A percentile compares a stretch with the other conserved stretches of the same genome.
These are phyloP conservation scores for Cyanistes caeruleus DNA, from an alignment of 2,113 vertebrate genomes.

Conservation along the genomic window DNA sequence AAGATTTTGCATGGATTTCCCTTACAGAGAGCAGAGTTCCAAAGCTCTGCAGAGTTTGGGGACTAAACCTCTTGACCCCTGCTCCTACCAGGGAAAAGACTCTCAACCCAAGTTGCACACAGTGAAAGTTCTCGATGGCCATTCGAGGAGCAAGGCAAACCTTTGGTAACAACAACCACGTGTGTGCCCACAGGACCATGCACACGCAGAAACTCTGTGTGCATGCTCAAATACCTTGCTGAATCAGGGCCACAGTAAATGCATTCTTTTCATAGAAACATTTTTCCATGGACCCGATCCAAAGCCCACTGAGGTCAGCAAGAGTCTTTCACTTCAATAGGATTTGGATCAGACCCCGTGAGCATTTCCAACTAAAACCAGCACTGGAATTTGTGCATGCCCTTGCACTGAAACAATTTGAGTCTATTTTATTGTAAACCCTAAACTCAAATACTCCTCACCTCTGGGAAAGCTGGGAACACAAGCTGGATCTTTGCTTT, in stretches of 20 bases:
- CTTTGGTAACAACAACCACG: not conserved
- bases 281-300: constrained; percentile 53
- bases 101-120: not conserved
- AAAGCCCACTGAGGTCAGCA: constrained; percentile 66
- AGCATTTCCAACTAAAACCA: constrained; percentile 64
- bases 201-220: not conserved
- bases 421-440: constrained; percentile 21
- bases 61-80: not conserved
- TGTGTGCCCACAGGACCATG: not conserved
- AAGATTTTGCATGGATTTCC: not conserved
- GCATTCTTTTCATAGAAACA: constrained; percentile 59
- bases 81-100: not conserved
- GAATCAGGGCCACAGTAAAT: constrained; percentile 47
- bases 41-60: not conserved
- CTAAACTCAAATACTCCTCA: constrained; percentile 1
- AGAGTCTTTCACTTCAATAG: constrained; percentile 52
- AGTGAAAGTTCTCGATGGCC: not conserved
- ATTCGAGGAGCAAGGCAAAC: not conserved
- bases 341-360: constrained; percentile 36
- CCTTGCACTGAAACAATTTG: constrained; percentile 39
- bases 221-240: constrained; percentile 43
- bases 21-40: not conserved
- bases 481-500: not conserved
- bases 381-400: constrained; percentile 28
- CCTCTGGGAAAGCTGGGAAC: not conserved